phyloP scores from a whole-genome alignment of 2,797 vertebrate genomes.

The Enteromius unitaeniatus region DNA sequence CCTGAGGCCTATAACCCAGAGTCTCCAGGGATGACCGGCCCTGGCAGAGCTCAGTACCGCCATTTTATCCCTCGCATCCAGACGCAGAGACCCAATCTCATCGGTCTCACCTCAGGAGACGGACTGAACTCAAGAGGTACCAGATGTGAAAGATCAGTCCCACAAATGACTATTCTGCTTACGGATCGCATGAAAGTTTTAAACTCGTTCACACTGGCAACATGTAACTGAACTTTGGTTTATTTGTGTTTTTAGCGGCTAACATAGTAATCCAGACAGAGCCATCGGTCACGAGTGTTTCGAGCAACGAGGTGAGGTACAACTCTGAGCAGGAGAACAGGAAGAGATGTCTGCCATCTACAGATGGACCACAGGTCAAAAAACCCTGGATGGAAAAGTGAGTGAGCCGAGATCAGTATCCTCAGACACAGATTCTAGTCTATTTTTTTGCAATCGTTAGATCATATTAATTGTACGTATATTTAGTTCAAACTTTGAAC shows the following conservation, averaged over 20 bases:
- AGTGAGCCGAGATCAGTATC: background rate
- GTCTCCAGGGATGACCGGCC: constrained; percentile 92
- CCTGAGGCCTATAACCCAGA: constrained; percentile 99
- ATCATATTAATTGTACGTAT: background rate
- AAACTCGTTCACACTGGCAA: background rate
- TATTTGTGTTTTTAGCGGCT: constrained; percentile 80
- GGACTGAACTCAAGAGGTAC: constrained; percentile 91
- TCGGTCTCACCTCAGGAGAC: constrained; percentile 94
- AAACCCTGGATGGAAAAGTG: constrained; percentile 94
- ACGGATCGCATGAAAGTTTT: background rate
- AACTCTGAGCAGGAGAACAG: constrained; percentile 88
- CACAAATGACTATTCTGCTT: background rate
- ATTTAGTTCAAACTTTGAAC: background rate
- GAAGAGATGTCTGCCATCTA: constrained; percentile 82
- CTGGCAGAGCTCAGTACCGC: constrained; percentile 89
- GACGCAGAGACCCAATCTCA: constrained; percentile 95
- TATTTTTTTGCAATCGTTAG: background rate
- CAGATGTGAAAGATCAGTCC: background rate
- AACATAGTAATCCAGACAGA: constrained; percentile 97
- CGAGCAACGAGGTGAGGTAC: constrained; percentile 83
- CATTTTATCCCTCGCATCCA: constrained; percentile 96
- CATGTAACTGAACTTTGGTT: background rate
- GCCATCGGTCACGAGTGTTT: constrained; percentile 79
- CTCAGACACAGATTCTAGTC: background rate
- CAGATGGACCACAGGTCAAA: constrained; percentile 85